Conservation (phyloP, 2,888 invertebrate species). For the Chloromyia formosa region DNA sequence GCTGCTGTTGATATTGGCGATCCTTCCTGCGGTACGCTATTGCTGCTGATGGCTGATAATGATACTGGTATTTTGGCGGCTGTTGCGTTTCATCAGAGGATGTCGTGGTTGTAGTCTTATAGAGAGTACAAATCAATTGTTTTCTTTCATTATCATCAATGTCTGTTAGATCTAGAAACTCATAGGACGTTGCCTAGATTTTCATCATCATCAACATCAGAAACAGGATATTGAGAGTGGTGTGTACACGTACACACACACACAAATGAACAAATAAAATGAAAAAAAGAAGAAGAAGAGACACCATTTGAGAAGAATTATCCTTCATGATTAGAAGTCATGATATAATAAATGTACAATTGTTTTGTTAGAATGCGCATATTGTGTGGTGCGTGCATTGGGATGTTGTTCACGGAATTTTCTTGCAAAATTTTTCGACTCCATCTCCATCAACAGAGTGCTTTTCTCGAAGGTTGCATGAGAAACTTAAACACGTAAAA, state of each 20-base stretch:
- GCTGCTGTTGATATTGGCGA: constrained; percentile 51
- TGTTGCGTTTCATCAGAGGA: constrained; percentile 57
- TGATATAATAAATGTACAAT: background rate
- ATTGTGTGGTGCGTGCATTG: too few relatives aligned
- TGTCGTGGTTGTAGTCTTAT: constrained; percentile 52
- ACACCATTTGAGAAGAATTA: constrained; percentile 6
- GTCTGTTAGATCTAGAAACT: constrained; percentile 79
- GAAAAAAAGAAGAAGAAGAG: constrained; percentile 24
- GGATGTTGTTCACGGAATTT: too few relatives aligned
- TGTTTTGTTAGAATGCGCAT: too few relatives aligned
- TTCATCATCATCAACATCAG: constrained; percentile 28
- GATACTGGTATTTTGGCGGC: constrained; percentile 45
- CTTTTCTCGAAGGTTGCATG: too few relatives aligned
- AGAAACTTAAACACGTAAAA: too few relatives aligned
- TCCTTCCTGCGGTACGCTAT: constrained; percentile 47
- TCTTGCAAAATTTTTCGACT: too few relatives aligned
- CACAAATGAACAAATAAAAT: background rate
- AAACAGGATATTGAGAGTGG: constrained; percentile 16
- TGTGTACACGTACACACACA: too few relatives aligned
- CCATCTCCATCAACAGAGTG: too few relatives aligned
- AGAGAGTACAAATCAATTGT: constrained; percentile 71
- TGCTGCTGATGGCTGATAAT: constrained; percentile 12
- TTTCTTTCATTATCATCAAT: constrained; percentile 75
- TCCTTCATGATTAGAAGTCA: background rate
- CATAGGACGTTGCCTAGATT: constrained; percentile 66